phyloP scores from a whole-genome alignment of 2,797 vertebrate species.

The Mionectes olivaceus region DNA sequence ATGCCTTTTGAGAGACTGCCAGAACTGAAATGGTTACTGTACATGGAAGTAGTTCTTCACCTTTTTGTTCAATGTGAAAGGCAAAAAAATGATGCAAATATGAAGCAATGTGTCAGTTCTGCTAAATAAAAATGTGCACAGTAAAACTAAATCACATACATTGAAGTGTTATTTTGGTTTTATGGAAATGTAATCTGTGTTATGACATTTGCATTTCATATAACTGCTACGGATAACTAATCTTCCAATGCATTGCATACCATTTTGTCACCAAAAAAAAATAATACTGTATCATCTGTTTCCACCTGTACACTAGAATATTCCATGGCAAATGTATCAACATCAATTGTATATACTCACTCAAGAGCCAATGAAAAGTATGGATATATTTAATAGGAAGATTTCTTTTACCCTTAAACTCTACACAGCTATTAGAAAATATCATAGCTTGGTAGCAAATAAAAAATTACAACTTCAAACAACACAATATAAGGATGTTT shows the following conservation, averaged over 20 bases:
- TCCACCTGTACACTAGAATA: conserved; percentile 66
- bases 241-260: conserved; percentile 67
- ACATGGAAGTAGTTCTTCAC: conserved; percentile 32
- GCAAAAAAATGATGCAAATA: conserved; percentile 63
- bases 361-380: conserved; percentile 48
- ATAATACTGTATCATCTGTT: conserved; percentile 66
- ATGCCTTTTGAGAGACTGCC: neutral
- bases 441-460: conserved; percentile 38
- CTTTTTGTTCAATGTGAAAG: conserved; percentile 60
- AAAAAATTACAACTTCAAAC: conserved; percentile 50
- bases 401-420: conserved; percentile 30
- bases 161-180: conserved; percentile 75
- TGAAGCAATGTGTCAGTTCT: conserved; percentile 66
- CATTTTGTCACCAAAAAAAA: conserved; percentile 61
- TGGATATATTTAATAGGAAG: conserved; percentile 9
- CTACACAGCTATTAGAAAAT: conserved; percentile 38
- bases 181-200: conserved; percentile 76
- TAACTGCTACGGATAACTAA: conserved; percentile 73
- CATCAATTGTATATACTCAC: conserved; percentile 57
- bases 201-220: conserved; percentile 76
- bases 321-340: conserved; percentile 61
- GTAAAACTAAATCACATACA: conserved; percentile 75
- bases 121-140: conserved; percentile 73
- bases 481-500: conserved; percentile 41
- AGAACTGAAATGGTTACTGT: conserved; percentile 46